A percentile compares a stretch with the other conserved stretches of the same genome.
phyloP scores from a whole-genome alignment of 2,113 vertebrate species.

The Nothocercus julius region DNA sequence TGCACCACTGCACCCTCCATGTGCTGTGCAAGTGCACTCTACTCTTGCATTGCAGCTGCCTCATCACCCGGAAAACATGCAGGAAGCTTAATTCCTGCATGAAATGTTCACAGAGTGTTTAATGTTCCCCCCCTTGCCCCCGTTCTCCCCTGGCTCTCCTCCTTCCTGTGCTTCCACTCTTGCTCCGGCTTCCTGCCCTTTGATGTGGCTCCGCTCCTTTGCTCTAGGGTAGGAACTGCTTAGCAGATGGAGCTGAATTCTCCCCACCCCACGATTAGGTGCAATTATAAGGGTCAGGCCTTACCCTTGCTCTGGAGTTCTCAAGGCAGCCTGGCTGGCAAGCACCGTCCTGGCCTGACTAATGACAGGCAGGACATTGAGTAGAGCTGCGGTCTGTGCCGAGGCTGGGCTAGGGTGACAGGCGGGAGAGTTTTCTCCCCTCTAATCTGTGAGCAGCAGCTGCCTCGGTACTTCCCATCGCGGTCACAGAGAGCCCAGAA shows the following conservation, averaged over 20 bases:
- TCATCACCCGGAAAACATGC: background rate
- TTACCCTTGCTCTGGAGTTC: background rate
- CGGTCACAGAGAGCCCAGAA: conserved; percentile 10
- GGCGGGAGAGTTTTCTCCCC: background rate
- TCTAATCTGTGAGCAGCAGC: background rate
- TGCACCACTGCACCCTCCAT: fast-evolving
- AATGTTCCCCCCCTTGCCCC: background rate
- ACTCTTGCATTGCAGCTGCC: background rate
- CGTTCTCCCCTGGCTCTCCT: background rate
- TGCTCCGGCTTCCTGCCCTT: conserved; percentile 32
- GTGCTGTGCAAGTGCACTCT: background rate
- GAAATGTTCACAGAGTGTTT: background rate
- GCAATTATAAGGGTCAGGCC: background rate
- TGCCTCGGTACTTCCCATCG: background rate
- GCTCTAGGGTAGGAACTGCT: conserved; percentile 8
- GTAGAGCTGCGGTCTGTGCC: background rate
- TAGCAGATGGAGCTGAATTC: background rate
- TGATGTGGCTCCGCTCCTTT: conserved; percentile 25
- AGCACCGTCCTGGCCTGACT: background rate
- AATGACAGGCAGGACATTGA: fast-evolving
- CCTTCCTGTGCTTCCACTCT: background rate
- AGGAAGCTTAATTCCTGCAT: background rate
- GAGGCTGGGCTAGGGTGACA: background rate
- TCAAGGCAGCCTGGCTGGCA: fast-evolving
- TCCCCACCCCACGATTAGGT: conserved; percentile 12